phyloP scores from a whole-genome alignment of 2,797 vertebrate genomes.

The Sarcophilus harrisii region DNA sequence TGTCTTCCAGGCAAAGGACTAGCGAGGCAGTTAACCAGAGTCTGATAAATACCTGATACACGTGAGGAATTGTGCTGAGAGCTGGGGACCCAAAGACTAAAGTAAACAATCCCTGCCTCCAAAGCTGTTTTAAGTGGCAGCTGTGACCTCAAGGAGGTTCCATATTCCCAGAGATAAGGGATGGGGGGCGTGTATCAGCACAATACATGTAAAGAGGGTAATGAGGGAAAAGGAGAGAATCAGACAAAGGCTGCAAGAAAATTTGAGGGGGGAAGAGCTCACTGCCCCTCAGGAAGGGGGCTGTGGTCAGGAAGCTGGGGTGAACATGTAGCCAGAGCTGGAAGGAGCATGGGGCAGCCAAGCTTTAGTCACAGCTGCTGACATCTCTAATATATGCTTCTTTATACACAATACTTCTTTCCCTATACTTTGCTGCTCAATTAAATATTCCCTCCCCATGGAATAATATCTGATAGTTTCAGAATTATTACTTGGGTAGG shows the following conservation, averaged over 20 bases:
- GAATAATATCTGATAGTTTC: neutral
- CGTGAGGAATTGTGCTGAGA: neutral
- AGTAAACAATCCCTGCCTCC: neutral
- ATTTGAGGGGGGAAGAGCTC: neutral
- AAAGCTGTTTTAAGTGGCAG: neutral
- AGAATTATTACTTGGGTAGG: neutral
- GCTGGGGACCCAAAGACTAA: neutral
- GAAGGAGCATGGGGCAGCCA: neutral
- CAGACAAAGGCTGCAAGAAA: neutral
- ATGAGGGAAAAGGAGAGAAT: neutral
- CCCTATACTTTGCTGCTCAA: neutral
- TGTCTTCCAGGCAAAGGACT: neutral
- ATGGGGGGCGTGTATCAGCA: neutral
- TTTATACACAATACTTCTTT: neutral
- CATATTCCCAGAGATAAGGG: neutral
- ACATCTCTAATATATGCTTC: too few species aligned
- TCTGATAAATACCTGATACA: neutral
- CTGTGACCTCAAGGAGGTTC: neutral
- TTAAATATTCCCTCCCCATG: neutral
- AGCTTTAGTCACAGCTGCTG: neutral
- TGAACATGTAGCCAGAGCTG: neutral
- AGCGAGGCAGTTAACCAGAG: neutral
- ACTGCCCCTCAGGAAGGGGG: neutral
- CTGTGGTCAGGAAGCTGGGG: neutral
- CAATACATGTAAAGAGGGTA: neutral